Evolutionary conservation across 2,113 vertebrate species (phyloP).

Genomic region (Amphiprion ocellaris): DNA sequence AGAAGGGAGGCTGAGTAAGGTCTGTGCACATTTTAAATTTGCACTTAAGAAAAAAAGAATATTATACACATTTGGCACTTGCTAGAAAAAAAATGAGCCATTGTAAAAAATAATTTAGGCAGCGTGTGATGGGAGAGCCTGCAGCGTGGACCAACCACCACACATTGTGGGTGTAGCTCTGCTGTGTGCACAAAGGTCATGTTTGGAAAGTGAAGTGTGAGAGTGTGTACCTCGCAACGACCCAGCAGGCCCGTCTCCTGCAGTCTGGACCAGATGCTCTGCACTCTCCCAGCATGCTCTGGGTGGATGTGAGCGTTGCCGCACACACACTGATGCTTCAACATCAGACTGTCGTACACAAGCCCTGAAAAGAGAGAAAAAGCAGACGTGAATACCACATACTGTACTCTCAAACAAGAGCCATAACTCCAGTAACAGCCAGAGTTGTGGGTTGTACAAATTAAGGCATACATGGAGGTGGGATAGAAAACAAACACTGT

Average conservation of each 20-base stretch:
- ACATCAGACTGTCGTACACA: constrained; percentile 79
- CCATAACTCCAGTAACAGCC: background rate
- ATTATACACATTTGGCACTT: too few relatives aligned
- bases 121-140: too few relatives aligned
- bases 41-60: too few relatives aligned
- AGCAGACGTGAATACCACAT: background rate
- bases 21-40: constrained; percentile 22
- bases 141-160: too few relatives aligned
- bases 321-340: constrained; percentile 81
- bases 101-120: too few relatives aligned
- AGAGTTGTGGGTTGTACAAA: too few relatives aligned
- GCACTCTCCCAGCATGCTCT: constrained; percentile 80
- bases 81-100: background rate
- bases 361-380: constrained; percentile 56
- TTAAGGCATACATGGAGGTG: too few relatives aligned
- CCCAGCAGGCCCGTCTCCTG: constrained; percentile 78
- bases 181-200: background rate
- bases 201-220: constrained; percentile 1
- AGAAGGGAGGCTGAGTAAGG: background rate
- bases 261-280: constrained; percentile 82
- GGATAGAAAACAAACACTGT: too few relatives aligned
- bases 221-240: constrained; percentile 73
- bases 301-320: constrained; percentile 82
- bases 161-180: background rate
- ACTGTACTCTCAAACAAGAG: background rate